A percentile compares a stretch with the other conserved stretches of the same genome.
These are phyloP conservation scores for Penaeus indicus DNA, from an alignment of 1,140 invertebrate species.

Conservation along the genomic window DNA sequence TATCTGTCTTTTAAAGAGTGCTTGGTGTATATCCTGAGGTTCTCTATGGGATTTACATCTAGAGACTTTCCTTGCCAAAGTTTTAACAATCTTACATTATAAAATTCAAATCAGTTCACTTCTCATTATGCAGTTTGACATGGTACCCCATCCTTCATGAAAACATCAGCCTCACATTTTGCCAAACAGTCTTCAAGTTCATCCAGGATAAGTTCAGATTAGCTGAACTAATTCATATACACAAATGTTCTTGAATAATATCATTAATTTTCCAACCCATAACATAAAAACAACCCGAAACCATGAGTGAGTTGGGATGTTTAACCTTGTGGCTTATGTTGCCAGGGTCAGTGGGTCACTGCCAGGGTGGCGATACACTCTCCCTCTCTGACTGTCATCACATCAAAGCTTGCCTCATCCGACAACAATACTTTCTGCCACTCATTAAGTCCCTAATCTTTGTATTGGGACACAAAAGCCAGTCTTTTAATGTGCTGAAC, in stretches of 20 bases:
- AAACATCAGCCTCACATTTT: neutral
- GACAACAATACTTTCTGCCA: slow-evolving; percentile 16
- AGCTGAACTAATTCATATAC: slow-evolving; percentile 1
- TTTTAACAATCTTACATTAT: no score
- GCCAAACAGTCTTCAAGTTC: neutral
- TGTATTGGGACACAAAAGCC: neutral
- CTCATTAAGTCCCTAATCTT: neutral
- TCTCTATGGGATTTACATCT: no score
- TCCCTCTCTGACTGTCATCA: no score
- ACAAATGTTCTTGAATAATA: neutral
- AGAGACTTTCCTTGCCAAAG: no score
- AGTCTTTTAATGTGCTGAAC: neutral
- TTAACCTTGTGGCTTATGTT: neutral
- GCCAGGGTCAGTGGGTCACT: neutral
- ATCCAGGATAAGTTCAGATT: neutral
- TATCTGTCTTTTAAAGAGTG: no score
- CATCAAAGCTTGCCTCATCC: slow-evolving; percentile 24
- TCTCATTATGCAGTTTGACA: neutral
- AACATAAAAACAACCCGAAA: neutral
- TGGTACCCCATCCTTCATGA: slow-evolving; percentile 15
- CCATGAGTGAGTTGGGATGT: neutral
- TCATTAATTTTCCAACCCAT: neutral
- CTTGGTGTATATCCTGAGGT: no score
- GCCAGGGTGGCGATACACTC: neutral
- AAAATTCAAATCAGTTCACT: no score